Evolutionary conservation across 2,888 invertebrate genomes (phyloP), one percentile per base, ranked within the genome.

Genomic region (Zootermopsis nevadensis): DNA sequence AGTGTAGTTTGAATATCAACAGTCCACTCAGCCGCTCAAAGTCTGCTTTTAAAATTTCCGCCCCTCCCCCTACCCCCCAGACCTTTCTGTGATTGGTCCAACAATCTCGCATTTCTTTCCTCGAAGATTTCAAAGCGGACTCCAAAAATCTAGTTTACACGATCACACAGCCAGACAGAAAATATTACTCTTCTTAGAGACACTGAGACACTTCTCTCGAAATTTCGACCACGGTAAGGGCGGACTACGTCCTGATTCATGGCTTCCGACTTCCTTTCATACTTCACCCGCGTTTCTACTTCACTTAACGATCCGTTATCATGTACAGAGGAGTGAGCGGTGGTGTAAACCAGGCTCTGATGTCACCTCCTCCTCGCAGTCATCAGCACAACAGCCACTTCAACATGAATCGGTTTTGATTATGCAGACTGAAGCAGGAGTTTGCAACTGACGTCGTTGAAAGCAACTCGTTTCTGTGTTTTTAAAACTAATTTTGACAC

Each of bases 401-500:
- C 60, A 60, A 27, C 60, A 60, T 27, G 60, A 60, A 60, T 60
- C 60, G 60, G 6, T 60, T 27, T n/a, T 60, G 60, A 60, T 60
- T 60, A 60, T 27, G n/a, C 12, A 4, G n/a, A 60, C 10, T n/a
- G 60, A 72, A 31, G 72, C 19, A 19, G 12, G 22, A 19, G 1
- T 22, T 72, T 72, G 72, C 35, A 30, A 76, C 42, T 42, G 35
- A 38, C 76, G 42, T 76, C n/a, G 48, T 38, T 76, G 10, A 76
- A 60, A 60, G 1, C 60, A 60, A 72, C 22, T 35, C 33, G 2
- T 22, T 72, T 72, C 35, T 72, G 33, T 72, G 31, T 72, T 72
- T 72, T 72, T 33, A 76, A 76, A 76, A 76, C 76, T 76, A 76
- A 76, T 76, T 76, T 76, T 76, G 76, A 76, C 76, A 76, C 76